Evolutionary conservation across 1,140 invertebrate species (phyloP).

Genomic region (Phortica variegata): DNA sequence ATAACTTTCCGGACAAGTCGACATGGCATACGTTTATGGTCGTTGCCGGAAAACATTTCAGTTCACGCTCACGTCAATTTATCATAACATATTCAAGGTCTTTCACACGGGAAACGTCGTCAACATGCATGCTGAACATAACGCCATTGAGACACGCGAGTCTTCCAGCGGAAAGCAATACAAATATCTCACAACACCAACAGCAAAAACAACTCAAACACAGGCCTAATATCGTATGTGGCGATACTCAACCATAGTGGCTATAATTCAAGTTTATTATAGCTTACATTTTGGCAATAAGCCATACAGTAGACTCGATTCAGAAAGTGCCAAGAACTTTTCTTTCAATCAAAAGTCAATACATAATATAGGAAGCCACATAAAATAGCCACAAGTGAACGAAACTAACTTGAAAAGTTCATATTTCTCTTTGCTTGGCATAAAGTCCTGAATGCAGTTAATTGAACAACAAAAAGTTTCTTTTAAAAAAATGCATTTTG

Average conservation of each 20-base stretch:
- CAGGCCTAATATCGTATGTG: no score
- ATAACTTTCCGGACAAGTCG: no score
- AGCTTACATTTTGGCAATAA: background rate
- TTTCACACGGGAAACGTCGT: conserved; percentile 44
- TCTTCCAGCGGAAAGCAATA: conserved; percentile 11
- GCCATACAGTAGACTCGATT: background rate
- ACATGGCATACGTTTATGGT: no score
- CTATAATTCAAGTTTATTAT: background rate
- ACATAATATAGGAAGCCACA: background rate
- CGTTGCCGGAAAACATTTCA: no score
- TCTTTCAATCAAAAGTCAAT: background rate
- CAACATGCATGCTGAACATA: conserved; percentile 45
- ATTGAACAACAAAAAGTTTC: background rate
- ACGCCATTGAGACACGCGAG: no score
- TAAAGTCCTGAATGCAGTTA: background rate
- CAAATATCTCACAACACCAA: background rate
- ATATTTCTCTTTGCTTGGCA: background rate
- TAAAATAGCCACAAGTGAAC: background rate
- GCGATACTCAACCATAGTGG: no score
- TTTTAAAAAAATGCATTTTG: background rate
- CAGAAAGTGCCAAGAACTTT: background rate
- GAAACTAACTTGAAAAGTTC: background rate
- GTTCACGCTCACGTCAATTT: no score
- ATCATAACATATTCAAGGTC: conserved; percentile 53
- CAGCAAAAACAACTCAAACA: conserved; percentile 2